Conservation (phyloP, 2,888 invertebrate genomes). For the Coelinius sp. region DNA sequence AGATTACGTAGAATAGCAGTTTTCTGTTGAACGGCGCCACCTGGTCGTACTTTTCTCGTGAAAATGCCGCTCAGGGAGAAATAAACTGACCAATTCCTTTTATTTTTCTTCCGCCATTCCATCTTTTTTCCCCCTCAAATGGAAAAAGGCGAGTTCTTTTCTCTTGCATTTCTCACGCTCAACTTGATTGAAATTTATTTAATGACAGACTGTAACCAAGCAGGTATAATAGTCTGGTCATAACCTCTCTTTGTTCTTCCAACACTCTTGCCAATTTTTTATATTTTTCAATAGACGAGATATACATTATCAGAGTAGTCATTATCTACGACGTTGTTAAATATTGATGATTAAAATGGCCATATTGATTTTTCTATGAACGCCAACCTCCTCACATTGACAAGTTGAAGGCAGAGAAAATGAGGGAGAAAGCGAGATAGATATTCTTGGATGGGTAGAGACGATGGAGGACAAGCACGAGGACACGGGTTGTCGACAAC, state of each 20-base stretch:
- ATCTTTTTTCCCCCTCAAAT: neutral
- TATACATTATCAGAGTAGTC: neutral
- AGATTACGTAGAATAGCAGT: slow-evolving; percentile 46
- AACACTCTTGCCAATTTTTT: neutral
- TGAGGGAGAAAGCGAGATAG: slow-evolving; percentile 15
- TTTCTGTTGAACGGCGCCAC: slow-evolving; percentile 43
- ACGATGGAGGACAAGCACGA: slow-evolving; percentile 8
- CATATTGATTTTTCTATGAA: slow-evolving; percentile 27
- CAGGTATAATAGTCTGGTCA: neutral
- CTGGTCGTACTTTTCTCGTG: slow-evolving; percentile 40
- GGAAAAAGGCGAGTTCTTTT: slow-evolving; percentile 11
- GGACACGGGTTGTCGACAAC: slow-evolving; percentile 16
- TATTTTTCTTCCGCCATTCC: neutral
- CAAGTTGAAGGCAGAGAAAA: slow-evolving; percentile 7
- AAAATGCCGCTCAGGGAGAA: neutral
- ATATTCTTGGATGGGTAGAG: slow-evolving; percentile 3
- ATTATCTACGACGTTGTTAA: neutral
- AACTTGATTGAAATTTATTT: slow-evolving; percentile 31
- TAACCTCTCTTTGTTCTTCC: neutral
- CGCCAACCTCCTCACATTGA: slow-evolving; percentile 21
- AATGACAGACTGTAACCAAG: neutral
- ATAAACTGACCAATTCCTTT: slow-evolving; percentile 27
- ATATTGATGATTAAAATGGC: neutral
- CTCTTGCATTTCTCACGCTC: neutral
- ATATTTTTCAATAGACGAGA: neutral